A percentile compares a stretch with the other conserved stretches of the same genome.
Conservation (phyloP, 2,888 invertebrate genomes). For the Pseudococcus viburni region DNA sequence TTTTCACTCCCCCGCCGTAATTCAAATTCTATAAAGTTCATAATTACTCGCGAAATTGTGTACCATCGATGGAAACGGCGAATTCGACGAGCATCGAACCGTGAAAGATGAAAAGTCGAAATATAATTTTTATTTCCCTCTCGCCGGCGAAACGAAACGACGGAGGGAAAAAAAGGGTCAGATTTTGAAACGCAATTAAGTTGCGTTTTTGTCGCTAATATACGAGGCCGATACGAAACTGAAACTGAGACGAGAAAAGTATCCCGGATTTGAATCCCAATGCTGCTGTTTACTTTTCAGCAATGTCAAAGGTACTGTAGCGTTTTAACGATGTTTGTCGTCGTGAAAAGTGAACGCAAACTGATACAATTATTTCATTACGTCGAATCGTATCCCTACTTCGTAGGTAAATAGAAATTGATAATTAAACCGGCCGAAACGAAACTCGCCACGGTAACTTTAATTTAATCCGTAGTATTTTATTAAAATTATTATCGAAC, state of each 20-base stretch:
- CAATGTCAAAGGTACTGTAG: background rate
- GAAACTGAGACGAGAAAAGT: background rate
- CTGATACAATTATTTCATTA: background rate
- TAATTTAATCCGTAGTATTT: too few species aligned
- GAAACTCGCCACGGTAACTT: background rate
- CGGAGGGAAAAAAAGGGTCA: background rate
- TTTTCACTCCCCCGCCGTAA: too few species aligned
- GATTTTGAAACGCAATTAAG: constrained; percentile 2
- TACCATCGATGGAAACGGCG: too few species aligned
- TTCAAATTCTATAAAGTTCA: too few species aligned
- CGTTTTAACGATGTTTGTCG: constrained; percentile 8
- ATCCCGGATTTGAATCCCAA: background rate
- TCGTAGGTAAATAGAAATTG: constrained; percentile 1
- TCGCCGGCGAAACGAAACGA: background rate
- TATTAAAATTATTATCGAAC: too few species aligned
- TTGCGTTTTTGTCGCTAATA: background rate
- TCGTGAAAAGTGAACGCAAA: constrained; percentile 14
- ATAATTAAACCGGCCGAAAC: background rate
- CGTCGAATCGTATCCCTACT: background rate
- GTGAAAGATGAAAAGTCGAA: background rate
- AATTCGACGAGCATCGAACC: background rate
- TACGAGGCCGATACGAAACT: background rate
- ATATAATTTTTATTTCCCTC: background rate
- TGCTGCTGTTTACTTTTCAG: background rate
- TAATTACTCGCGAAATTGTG: too few species aligned